Evolutionary conservation across 2,797 vertebrate genomes (phyloP), one percentile per base, ranked within the genome.

Genomic region (Varecia variegata): DNA sequence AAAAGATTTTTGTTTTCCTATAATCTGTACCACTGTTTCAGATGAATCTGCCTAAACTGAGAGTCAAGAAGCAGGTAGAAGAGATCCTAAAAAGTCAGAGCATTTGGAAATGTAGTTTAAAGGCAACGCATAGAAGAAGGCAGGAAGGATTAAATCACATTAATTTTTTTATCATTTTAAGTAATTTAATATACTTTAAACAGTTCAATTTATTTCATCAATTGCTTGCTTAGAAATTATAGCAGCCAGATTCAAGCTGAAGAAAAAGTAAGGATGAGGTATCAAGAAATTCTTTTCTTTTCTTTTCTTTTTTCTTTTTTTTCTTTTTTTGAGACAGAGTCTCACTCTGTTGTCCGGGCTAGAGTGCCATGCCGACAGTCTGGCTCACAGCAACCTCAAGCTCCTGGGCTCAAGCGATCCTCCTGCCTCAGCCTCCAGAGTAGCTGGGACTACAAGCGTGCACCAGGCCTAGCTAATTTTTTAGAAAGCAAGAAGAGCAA

Each of bases 141-240:
- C 18, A 67, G 45, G 32, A 79, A 27, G 15, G 6, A 81, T 88
- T 93, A 71, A 70, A 65, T 79, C 38, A 68, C 50, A 14, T 50
- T 73, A 73, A 58, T 76, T 88, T 10, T 60, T 62, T 70, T 32
- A 80, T 80, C 25, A 58, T 38, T 81, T 90, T 73, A 91, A 95
- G 50, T 82, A 92, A 85, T 40, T 74, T 88, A 88, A 67, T 91
- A 56, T 68, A 58, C 30, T 92, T 90, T 47, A 74, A 93, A 90
- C 8, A 60, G 12, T 50, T 85, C 81, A 85, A 60, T 10, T 91
- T 86, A 93, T 38, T 65, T 86, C 40, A 74, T 12, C 45, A 86
- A 12, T 81, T 95, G 7, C 77, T 97, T 96, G 1, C 35, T 82
- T 77, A 74, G 13, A n/a, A 81, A 45, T 96, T 90, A 81, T 38